phyloP scores from a whole-genome alignment of 2,888 invertebrate species.

The Cancer borealis region DNA sequence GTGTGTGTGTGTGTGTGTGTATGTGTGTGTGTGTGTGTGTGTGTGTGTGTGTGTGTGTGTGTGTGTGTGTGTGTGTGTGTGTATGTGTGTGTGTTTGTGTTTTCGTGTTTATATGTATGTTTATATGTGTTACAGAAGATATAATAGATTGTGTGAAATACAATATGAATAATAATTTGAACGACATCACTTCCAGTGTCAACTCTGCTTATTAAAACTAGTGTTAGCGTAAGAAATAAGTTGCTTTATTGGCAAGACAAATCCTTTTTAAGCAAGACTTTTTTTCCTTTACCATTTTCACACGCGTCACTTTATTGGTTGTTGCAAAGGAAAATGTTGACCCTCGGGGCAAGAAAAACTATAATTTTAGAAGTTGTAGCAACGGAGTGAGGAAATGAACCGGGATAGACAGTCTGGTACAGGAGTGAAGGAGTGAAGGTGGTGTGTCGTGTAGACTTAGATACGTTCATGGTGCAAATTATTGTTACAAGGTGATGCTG shows the following conservation, averaged over 20 bases:
- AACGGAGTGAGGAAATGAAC: background rate
- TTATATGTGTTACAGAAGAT: background rate
- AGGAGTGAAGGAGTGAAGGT: background rate
- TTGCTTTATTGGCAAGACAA: slow-evolving; percentile 52
- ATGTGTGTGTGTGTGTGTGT: background rate
- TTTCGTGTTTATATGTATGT: background rate
- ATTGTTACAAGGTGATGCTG: too few relatives aligned
- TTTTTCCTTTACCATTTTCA: background rate
- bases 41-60: slow-evolving; percentile 9
- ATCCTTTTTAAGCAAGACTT: background rate
- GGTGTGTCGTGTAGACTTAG: background rate
- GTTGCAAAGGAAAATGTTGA: slow-evolving; percentile 62
- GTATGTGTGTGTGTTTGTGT: background rate
- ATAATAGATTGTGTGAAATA: background rate
- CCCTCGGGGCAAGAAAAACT: background rate
- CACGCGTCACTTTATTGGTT: slow-evolving; percentile 55
- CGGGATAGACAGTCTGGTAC: background rate
- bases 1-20: slow-evolving; percentile 21
- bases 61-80: slow-evolving; percentile 34
- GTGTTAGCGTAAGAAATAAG: background rate
- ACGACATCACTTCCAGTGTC: background rate
- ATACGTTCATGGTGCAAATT: background rate
- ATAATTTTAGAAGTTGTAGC: background rate
- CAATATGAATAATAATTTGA: background rate
- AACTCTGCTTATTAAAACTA: background rate